A percentile compares a stretch with the other conserved stretches of the same genome.
These are phyloP conservation scores for Drosophila pruinosa DNA, from an alignment of 1,140 invertebrate genomes.

Conservation along the genomic window DNA sequence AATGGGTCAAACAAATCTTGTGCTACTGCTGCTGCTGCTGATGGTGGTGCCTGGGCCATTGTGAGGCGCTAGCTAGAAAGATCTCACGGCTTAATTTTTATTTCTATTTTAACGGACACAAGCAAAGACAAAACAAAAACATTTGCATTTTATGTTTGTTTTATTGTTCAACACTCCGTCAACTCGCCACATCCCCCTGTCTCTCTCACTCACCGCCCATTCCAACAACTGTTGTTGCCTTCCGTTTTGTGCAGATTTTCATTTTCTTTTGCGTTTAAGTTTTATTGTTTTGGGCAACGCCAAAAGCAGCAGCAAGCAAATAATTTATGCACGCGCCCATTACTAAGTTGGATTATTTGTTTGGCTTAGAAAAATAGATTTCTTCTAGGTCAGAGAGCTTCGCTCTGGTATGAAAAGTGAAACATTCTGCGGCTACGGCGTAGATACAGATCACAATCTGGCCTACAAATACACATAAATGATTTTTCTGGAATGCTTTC, in stretches of 20 bases:
- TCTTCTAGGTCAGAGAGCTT: slow-evolving; percentile 37
- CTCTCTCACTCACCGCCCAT: neutral
- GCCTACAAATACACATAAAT: slow-evolving; percentile 9
- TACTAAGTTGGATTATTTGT: slow-evolving; percentile 39
- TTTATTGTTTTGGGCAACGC: slow-evolving; percentile 21
- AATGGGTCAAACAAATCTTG: slow-evolving; percentile 80
- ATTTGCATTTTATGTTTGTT: slow-evolving; percentile 80
- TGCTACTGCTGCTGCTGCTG: slow-evolving; percentile 23
- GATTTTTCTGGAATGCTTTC: neutral
- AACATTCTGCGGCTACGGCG: slow-evolving; percentile 20
- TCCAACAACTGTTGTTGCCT: neutral
- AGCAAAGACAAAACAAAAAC: slow-evolving; percentile 24
- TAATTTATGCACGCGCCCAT: slow-evolving; percentile 47
- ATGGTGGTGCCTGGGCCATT: slow-evolving; percentile 20
- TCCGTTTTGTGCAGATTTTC: slow-evolving; percentile 35
- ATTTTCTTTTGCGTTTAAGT: slow-evolving; percentile 38
- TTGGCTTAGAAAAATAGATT: slow-evolving; percentile 23
- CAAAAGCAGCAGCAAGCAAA: slow-evolving; percentile 14
- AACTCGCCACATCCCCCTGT: neutral
- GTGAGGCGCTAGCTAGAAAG: slow-evolving; percentile 52
- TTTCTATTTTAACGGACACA: slow-evolving; percentile 67
- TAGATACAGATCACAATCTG: slow-evolving; percentile 22
- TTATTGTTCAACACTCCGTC: slow-evolving; percentile 61
- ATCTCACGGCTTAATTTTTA: slow-evolving; percentile 78
- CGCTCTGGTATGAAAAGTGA: slow-evolving; percentile 36